Evolutionary conservation across 1,140 invertebrate genomes (phyloP).

Genomic region (Bombus difficillimus): DNA sequence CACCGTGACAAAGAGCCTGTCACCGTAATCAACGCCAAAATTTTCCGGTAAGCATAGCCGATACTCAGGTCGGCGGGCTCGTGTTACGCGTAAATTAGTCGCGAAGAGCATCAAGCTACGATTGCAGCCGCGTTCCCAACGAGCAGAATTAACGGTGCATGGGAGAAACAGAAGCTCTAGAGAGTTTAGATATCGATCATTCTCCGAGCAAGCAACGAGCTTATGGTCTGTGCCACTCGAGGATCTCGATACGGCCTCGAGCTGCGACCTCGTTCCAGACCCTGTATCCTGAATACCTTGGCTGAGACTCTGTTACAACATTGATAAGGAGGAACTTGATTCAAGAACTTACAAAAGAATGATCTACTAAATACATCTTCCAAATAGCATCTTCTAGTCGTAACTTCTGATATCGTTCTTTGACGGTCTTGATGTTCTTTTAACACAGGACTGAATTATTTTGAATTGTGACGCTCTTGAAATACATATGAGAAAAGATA

Average conservation of each 20-base stretch:
- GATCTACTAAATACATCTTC: too few relatives aligned
- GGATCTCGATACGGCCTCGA: not conserved
- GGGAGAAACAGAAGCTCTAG: constrained; percentile 23
- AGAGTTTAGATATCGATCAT: constrained; percentile 33
- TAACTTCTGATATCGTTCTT: too few relatives aligned
- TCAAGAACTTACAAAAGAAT: not conserved
- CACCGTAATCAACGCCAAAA: constrained; percentile 60
- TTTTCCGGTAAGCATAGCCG: constrained; percentile 54
- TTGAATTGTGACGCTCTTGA: too few relatives aligned
- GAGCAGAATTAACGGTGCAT: constrained; percentile 41
- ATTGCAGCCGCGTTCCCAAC: constrained; percentile 41
- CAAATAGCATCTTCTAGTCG: too few relatives aligned
- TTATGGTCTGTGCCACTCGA: not conserved
- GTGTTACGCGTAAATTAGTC: constrained; percentile 62
- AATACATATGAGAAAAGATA: too few relatives aligned
- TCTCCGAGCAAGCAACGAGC: not conserved
- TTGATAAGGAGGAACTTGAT: not conserved
- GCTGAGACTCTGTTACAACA: not conserved
- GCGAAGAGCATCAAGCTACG: constrained; percentile 37
- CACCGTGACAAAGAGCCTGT: constrained; percentile 59
- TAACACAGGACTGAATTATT: too few relatives aligned
- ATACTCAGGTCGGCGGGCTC: constrained; percentile 56
- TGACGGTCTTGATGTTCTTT: too few relatives aligned
- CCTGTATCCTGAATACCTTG: not conserved
- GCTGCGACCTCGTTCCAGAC: not conserved